A percentile compares a stretch with the other conserved stretches of the same genome.
These are phyloP conservation scores for Chelidonichthys spinosus DNA, from an alignment of 2,797 vertebrate genomes.

Conservation along the genomic window DNA sequence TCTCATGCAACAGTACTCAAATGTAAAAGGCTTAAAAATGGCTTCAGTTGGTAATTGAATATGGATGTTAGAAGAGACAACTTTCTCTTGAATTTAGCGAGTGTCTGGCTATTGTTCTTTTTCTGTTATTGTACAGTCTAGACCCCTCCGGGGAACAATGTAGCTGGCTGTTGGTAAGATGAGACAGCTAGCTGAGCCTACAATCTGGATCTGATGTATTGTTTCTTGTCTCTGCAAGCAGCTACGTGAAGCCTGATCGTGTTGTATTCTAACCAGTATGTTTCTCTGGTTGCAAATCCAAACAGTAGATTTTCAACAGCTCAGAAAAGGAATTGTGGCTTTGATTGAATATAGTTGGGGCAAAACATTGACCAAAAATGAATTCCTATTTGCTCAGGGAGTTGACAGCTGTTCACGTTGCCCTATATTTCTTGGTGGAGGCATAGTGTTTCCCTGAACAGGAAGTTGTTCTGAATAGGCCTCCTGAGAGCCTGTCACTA, in stretches of 20 bases:
- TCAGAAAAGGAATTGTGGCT: constrained; percentile 36
- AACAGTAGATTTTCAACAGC: background rate
- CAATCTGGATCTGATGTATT: constrained; percentile 14
- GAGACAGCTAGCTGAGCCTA: background rate
- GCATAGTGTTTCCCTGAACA: constrained; percentile 59
- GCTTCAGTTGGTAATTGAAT: background rate
- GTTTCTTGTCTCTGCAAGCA: constrained; percentile 1
- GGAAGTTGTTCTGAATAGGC: constrained; percentile 65
- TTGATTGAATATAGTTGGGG: background rate
- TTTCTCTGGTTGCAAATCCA: constrained; percentile 17
- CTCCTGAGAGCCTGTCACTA: constrained; percentile 22
- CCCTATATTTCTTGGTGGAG: constrained; percentile 48
- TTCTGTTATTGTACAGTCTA: constrained; percentile 34
- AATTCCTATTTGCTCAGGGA: constrained; percentile 1
- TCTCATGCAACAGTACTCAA: background rate
- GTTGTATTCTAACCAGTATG: background rate
- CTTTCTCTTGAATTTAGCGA: constrained; percentile 11
- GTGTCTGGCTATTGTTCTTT: constrained; percentile 41
- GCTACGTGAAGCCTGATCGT: constrained; percentile 8
- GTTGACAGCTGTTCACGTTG: constrained; percentile 52
- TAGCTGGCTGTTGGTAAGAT: constrained; percentile 31
- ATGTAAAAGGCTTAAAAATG: constrained; percentile 13
- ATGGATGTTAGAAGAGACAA: background rate
- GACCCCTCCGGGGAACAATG: constrained; percentile 11
- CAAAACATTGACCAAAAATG: constrained; percentile 20